Percentiles rank a stretch among this genome's conserved stretches.
phyloP scores from a whole-genome alignment of 92 coral and sea anemone species.

The Heteractis magnifica region DNA sequence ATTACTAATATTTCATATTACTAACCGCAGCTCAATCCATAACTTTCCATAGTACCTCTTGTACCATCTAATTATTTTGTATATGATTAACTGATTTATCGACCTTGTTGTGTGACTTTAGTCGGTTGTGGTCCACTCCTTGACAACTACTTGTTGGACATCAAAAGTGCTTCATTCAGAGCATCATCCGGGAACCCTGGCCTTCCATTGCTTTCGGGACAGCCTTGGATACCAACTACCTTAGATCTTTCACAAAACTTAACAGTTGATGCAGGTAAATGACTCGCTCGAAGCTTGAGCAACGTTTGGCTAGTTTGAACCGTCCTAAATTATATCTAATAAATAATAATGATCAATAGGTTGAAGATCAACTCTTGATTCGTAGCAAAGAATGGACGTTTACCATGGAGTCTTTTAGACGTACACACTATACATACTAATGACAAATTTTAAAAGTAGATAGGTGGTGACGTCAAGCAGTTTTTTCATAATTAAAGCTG shows the following conservation, averaged over 20 bases:
- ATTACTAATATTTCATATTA: no score
- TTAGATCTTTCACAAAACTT: background rate
- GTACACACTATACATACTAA: no score
- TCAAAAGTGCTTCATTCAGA: constrained; percentile 15
- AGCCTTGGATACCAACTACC: constrained; percentile 34
- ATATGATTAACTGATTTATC: background rate
- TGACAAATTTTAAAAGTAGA: background rate
- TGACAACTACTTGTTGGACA: constrained; percentile 23
- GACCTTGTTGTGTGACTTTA: background rate
- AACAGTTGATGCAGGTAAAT: constrained; percentile 29
- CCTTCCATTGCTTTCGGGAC: constrained; percentile 14
- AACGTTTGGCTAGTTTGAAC: no score
- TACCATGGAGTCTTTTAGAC: no score
- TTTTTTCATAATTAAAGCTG: no score
- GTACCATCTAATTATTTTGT: background rate
- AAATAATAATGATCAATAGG: no score
- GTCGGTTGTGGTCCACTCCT: constrained; percentile 41
- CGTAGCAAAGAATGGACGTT: no score
- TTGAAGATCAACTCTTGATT: no score
- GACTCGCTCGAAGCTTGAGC: no score
- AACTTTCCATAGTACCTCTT: background rate
- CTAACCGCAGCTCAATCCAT: no score
- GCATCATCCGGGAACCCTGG: constrained; percentile 40
- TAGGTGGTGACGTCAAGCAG: no score
- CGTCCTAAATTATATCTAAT: no score